These are phyloP conservation scores for Turritopsis rubra DNA, from an alignment of 30 jellyfish, hydroid and myxozoan species.

Conservation along the genomic window DNA sequence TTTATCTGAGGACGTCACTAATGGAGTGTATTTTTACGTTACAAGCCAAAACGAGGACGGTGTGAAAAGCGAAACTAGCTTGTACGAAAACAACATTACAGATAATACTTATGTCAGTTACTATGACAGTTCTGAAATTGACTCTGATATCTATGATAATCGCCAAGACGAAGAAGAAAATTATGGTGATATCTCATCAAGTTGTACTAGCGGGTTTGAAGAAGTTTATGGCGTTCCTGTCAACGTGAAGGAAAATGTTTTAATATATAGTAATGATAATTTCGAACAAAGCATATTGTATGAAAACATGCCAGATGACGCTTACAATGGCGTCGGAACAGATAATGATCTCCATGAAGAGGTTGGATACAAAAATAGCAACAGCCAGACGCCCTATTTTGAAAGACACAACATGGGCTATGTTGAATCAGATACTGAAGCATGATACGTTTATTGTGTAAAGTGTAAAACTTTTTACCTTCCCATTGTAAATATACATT, in stretches of 20 bases:
- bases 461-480: no score
- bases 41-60: neutral
- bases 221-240: neutral
- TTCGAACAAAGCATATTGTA: neutral
- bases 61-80: neutral
- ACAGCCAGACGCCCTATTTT: neutral
- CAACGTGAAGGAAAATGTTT: neutral
- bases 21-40: neutral
- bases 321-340: neutral
- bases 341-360: neutral
- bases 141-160: neutral
- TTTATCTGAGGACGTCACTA: neutral
- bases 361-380: neutral
- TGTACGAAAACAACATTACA: neutral
- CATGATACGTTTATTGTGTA: no score
- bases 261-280: neutral
- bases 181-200: neutral
- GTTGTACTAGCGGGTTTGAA: neutral
- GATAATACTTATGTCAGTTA: neutral
- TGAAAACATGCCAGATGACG: neutral
- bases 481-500: no score
- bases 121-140: neutral
- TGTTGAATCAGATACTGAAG: neutral
- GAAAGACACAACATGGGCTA: neutral
- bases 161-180: neutral